phyloP scores from a whole-genome alignment of 2,888 invertebrate genomes.

The Romanomermis culicivorax region DNA sequence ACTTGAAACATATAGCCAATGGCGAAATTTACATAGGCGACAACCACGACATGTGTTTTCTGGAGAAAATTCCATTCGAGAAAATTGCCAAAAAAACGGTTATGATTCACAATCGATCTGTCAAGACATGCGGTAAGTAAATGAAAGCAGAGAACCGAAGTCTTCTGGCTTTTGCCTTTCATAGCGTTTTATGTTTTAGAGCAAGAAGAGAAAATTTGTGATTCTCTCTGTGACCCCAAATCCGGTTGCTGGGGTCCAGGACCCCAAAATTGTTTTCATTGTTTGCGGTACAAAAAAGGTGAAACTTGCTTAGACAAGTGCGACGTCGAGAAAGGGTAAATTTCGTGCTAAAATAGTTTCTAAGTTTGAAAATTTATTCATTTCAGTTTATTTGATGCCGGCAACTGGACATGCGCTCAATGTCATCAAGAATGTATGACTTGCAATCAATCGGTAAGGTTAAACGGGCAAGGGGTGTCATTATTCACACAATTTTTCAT shows the following conservation, averaged over 20 bases:
- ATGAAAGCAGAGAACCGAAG: neutral
- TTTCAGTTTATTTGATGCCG: no score
- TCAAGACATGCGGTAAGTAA: constrained; percentile 1
- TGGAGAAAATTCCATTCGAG: constrained; percentile 70
- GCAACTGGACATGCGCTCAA: neutral
- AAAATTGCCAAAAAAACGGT: constrained; percentile 38
- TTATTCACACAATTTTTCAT: no score
- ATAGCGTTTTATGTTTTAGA: constrained; percentile 34
- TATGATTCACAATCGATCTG: neutral
- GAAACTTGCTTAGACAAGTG: constrained; percentile 67
- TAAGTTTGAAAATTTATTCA: no score
- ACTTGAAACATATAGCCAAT: constrained; percentile 1
- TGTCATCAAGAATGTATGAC: constrained; percentile 7
- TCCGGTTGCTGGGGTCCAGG: constrained; percentile 95
- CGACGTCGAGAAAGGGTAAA: constrained; percentile 33
- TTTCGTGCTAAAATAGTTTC: neutral
- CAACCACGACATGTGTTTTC: constrained; percentile 69
- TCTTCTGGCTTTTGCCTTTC: neutral
- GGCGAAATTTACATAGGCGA: constrained; percentile 53
- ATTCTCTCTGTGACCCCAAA: constrained; percentile 52
- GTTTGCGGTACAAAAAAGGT: constrained; percentile 63
- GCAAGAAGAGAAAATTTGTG: constrained; percentile 52
- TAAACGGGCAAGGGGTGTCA: no score
- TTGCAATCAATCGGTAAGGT: constrained; percentile 1
- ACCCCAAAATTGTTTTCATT: constrained; percentile 64